These are phyloP conservation scores for Intellagama lesueurii DNA, from an alignment of 2,797 vertebrate species.

Conservation along the genomic window DNA sequence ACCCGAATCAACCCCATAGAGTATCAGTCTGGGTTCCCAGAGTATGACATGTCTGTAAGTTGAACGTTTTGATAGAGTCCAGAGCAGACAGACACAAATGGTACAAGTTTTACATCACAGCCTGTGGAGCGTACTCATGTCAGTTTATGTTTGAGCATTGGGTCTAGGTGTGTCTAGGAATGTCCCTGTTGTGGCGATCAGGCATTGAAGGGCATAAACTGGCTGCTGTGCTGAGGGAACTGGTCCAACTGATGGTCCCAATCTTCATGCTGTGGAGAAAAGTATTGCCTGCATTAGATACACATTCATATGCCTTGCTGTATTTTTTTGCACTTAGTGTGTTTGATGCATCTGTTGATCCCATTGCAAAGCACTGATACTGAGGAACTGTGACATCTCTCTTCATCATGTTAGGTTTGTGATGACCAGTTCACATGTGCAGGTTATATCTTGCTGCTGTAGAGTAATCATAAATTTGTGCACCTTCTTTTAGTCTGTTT, in stretches of 20 bases:
- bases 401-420: background rate
- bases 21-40: background rate
- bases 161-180: background rate
- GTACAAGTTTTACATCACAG: too few species aligned
- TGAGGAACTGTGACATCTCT: background rate
- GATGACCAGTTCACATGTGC: background rate
- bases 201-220: background rate
- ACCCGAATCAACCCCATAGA: background rate
- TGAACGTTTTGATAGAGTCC: background rate
- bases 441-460: background rate
- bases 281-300: background rate
- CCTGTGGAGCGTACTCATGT: background rate
- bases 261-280: too few species aligned
- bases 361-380: background rate
- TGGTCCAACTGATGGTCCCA: background rate
- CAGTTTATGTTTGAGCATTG: background rate
- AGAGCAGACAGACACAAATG: background rate
- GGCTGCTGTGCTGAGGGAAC: background rate
- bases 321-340: background rate
- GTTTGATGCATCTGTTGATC: background rate
- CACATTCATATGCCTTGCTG: background rate
- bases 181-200: background rate
- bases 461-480: background rate
- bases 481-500: background rate
- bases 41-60: background rate